Evolutionary conservation across 2,797 vertebrate genomes (phyloP).

Genomic region (Vespertilio murinus): DNA sequence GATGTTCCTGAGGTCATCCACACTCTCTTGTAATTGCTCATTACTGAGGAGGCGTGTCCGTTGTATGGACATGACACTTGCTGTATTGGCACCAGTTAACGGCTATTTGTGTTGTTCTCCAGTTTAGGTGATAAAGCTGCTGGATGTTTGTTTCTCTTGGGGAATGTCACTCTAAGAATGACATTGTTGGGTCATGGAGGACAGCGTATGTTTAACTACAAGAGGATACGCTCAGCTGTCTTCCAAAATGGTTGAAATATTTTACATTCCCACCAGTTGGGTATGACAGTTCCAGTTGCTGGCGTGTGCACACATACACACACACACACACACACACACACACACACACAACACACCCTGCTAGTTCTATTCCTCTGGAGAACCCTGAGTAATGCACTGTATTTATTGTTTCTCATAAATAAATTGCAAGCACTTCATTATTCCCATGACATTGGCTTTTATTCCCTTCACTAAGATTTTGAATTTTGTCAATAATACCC

Average conservation of each 20-base stretch:
- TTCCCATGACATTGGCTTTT: neutral
- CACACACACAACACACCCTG: neutral
- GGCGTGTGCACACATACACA: neutral
- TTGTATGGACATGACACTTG: accelerated
- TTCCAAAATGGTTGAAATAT: neutral
- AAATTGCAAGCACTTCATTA: neutral
- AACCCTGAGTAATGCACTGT: neutral
- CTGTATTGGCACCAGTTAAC: neutral
- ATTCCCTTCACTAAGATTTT: neutral
- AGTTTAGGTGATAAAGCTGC: neutral
- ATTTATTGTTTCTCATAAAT: neutral
- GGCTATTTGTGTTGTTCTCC: neutral
- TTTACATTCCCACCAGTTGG: neutral
- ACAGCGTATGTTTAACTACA: too few species aligned
- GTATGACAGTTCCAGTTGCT: neutral
- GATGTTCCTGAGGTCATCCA: too few species aligned
- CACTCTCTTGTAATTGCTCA: accelerated
- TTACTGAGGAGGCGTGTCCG: neutral
- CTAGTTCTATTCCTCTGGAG: neutral
- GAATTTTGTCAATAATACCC: neutral
- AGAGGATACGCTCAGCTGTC: neutral
- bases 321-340: neutral
- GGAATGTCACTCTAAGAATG: neutral
- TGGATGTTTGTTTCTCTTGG: neutral
- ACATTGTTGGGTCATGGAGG: neutral